Evolutionary conservation across 92 coral and sea anemone species (phyloP).

Genomic region (Phenganax stokvisi): DNA sequence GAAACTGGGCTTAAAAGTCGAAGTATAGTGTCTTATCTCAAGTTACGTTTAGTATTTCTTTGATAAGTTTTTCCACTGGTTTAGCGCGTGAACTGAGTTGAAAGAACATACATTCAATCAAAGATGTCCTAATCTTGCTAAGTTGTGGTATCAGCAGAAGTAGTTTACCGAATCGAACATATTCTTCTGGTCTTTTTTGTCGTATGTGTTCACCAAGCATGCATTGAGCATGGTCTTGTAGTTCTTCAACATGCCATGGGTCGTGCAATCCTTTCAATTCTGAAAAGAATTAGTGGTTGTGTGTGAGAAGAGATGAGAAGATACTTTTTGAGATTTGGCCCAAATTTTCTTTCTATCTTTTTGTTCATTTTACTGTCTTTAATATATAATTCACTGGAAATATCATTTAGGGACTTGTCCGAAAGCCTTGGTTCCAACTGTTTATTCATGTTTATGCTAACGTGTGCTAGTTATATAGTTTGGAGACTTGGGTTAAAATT

Average conservation of each 20-base stretch:
- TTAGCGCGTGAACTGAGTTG: conserved; percentile 76
- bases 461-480: too few species aligned
- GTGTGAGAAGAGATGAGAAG: too few species aligned
- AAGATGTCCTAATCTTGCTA: conserved; percentile 59
- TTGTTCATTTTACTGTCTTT: too few species aligned
- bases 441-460: too few species aligned
- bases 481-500: too few species aligned
- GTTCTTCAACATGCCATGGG: conserved; percentile 80
- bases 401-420: too few species aligned
- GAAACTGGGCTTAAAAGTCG: too few species aligned
- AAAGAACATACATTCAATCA: conserved; percentile 87
- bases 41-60: conserved; percentile 84
- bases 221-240: conserved; percentile 98
- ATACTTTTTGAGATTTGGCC: too few species aligned
- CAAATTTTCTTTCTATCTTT: too few species aligned
- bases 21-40: neutral
- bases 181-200: conserved; percentile 71
- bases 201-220: conserved; percentile 99
- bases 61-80: conserved; percentile 80
- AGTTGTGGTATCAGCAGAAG: conserved; percentile 72
- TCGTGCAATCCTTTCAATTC: conserved; percentile 74
- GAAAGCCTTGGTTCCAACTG: too few species aligned
- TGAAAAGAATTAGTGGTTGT: neutral
- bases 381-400: too few species aligned
- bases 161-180: conserved; percentile 78